Evolutionary conservation across 2,888 invertebrate genomes (phyloP), one percentile per base, ranked within the genome.

Genomic region (Ctena decussata): DNA sequence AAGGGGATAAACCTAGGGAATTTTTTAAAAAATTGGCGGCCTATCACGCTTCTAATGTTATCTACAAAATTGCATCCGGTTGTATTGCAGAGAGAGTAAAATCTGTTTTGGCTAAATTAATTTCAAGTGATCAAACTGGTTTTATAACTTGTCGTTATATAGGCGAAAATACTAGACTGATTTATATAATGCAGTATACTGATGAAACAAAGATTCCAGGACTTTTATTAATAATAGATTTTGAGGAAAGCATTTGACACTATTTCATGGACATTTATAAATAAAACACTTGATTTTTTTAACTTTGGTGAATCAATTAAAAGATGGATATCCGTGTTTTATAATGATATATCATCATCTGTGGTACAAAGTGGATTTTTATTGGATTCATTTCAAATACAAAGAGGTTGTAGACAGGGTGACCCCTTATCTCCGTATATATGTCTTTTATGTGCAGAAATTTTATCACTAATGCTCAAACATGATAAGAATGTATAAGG

Each of bases 21-120:
- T 60, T 27, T 44, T 35, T 73, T n/a, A 44, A n/a, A 79, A 73
- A 73, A 78, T 65, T 78, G 78, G 78, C 53, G 78, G 0, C 71
- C 72, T 0, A 57, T 78, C 32, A 74, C 79, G 8, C 30, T 73
- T 0, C 30, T 79, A 79, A 79, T 65, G 73, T 79, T 5, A 73
- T 60, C n/a, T 79, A 79, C n/a, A 79, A 79, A 60, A 57, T 73
- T 44, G 39, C 57, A 3, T 39, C 79, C 21, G 72, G 41, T 12
- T 44, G 44, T 39, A 27, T 78, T 1, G 49, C 71, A 15, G 39
- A 78, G 21, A 49, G 71, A 71, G 11, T 71, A 12, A 72, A 78
- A 53, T 27, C 49, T 1, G 6, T 39, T 3, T 72, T 78, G 39
- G 21, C 71, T 5, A 57, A 37, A 70, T 11, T 79, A 11, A 79